Base-by-base conservation (phyloP, 2,797 vertebrate species). In the Pogonophryne albipinna region DNA sequence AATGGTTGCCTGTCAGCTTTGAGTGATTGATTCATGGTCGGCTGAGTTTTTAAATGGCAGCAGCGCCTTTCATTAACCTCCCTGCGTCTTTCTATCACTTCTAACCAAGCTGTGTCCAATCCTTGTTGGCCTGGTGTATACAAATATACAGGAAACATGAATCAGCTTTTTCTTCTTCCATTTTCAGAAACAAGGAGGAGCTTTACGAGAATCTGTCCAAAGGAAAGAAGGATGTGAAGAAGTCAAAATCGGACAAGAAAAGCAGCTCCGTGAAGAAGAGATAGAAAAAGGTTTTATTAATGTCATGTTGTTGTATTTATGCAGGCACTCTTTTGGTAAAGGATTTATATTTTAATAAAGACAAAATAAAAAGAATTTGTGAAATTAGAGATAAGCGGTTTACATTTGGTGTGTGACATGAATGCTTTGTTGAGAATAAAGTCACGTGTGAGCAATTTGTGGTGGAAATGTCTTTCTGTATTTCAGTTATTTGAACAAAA, bases 131-230 rank as follows among this genome's bases (percentile, higher is more conserved):
- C 34, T 9, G 34, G 13, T 53, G 6, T 51, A 17, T 64, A n/a
- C 17, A 68, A 19, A 59, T 53, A 53, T 2, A 58, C 1, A 10
- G 16, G 23, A 31, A 41, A 62, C 6, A 70, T 10, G 2, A 3
- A 78, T 59, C 45, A 13, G 9, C 10, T 42, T 23, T 62, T 57
- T 42, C 11, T 62, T 67, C 11, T 12, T 69, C 41, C 74, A 6
- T 80, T 79, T 63, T 12, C 85, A 99, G 98, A 90, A 95, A 94
- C 90, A 95, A 92, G 77, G 96, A 98, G 0, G 97, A 98, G 0
- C 76, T 97, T 19, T 99, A 98, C 9, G 97, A 98, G 83, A 99
- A 99, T 85, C 47, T 97, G 66, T 85, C 92, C 1, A 92, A 93
- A 79, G 95, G 88, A 51, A 99, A 96, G 92, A 98, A 97, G 87